Base-by-base conservation (phyloP, 1,140 invertebrate species). In the Tetramorium simillimum region DNA sequence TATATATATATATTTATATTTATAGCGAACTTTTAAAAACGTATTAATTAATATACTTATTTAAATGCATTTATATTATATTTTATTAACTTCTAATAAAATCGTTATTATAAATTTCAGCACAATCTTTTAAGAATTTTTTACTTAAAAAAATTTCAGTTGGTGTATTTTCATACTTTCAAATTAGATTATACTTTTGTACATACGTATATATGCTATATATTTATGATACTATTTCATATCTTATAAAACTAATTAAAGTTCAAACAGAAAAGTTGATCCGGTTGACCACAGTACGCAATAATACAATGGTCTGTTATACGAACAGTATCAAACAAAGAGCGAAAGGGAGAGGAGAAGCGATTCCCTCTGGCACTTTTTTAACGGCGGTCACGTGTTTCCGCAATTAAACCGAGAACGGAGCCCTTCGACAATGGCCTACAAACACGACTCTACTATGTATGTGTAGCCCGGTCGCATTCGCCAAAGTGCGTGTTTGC, bases 371-470 rank as follows among this genome's bases (percentile, higher is more conserved):
- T 72, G 62, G 58, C 40, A 43, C 49, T 72, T 58, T 77, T 92
- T 91, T 91, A 90, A 91, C 86, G 63, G 49, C 73, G 21, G 90
- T 87, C 89, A 90, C 85, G 88, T 92, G 90, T 85, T 91, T 87
- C 91, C 88, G 84, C 91, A 90, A 91, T 92, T 92, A 92, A 92
- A 91, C 62, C 76, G 82, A 89, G 82, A 88, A 87, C 89, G 14
- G 51, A 60, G 51, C 85, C 81, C 69, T 87, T 91, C 89, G 85
- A 89, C 87, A 87, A 91, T 88, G 89, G 73, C 63, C 81, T 76
- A 76, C 81, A 82, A 86, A 86, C 63, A 88, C 69, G 51, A 9
- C 33, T 14, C 7, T 37, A 7, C 18, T 12, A 5, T 60, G 62
- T 58, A 58, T 24, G 37, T 33, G 37, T 28, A 78, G 37, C 33